phyloP scores from a whole-genome alignment of 2,888 invertebrate species.

The Bellardia pandia region DNA sequence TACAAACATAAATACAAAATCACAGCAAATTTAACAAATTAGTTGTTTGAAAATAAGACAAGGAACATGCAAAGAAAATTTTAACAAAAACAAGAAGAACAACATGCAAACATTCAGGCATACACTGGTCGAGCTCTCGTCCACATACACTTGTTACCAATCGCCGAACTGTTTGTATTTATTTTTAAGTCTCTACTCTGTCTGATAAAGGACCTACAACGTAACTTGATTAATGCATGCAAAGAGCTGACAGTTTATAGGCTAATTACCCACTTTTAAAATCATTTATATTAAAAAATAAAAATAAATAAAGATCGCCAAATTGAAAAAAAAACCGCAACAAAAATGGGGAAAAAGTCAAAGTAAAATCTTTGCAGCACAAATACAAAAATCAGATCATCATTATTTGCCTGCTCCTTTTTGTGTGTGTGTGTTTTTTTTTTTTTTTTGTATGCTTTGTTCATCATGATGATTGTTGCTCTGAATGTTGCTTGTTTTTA shows the following conservation, averaged over 20 bases:
- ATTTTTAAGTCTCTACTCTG: conserved; percentile 17
- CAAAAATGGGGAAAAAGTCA: conserved; percentile 12
- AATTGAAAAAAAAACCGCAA: not conserved
- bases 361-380: conserved; percentile 41
- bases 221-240: conserved; percentile 74
- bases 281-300: conserved; percentile 62
- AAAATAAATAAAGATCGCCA: conserved; percentile 5
- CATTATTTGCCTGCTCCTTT: conserved; percentile 24
- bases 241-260: conserved; percentile 76
- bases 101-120: not conserved
- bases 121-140: not conserved
- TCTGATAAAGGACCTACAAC: conserved; percentile 64
- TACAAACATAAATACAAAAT: conserved; percentile 73
- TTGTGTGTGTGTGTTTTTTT: not conserved
- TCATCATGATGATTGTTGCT: not conserved
- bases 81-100: conserved; percentile 25
- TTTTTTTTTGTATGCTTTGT: not conserved
- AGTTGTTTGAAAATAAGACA: conserved; percentile 66
- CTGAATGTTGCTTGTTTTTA: conserved; percentile 26
- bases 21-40: conserved; percentile 74
- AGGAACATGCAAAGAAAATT: conserved; percentile 60
- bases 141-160: conserved; percentile 60
- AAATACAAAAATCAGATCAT: conserved; percentile 25
- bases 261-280: conserved; percentile 76
- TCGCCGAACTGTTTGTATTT: conserved; percentile 19